Conservation (phyloP, 2,888 invertebrate genomes). For the Spisula subtruncata region DNA sequence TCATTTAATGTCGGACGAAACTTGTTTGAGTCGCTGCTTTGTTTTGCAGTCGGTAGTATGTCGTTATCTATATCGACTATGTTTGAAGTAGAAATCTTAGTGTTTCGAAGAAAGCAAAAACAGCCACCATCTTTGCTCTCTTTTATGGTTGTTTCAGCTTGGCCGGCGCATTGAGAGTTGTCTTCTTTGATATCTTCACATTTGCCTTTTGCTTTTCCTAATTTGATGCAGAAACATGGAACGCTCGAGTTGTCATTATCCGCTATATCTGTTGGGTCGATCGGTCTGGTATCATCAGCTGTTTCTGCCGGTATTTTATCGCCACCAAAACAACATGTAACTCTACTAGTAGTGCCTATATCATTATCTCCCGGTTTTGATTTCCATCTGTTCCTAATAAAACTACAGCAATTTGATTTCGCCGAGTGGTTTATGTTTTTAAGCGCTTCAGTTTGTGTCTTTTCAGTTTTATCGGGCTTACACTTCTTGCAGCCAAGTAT, state of each 20-base stretch:
- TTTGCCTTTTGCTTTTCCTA: background rate
- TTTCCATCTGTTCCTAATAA: background rate
- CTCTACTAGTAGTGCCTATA: background rate
- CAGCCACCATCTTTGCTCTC: background rate
- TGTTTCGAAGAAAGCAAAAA: conserved; percentile 30
- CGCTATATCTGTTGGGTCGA: background rate
- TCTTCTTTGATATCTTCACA: too few relatives aligned
- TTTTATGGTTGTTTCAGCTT: background rate
- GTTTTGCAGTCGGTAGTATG: conserved; percentile 27
- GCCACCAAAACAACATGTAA: background rate
- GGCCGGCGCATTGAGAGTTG: background rate
- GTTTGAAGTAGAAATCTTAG: background rate
- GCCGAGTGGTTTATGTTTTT: background rate
- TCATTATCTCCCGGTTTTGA: background rate
- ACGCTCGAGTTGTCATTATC: background rate
- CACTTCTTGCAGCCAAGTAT: too few relatives aligned
- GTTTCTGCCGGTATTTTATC: background rate
- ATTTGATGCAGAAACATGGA: background rate
- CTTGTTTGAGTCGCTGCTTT: conserved; percentile 13
- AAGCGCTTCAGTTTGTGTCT: background rate
- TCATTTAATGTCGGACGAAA: conserved; percentile 3
- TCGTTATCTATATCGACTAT: conserved; percentile 37
- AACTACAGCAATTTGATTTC: background rate
- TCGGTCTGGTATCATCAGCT: background rate
- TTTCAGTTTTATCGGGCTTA: background rate